Base-by-base conservation (phyloP, 1,140 invertebrate genomes). In the Lysiphlebus fabarum region DNA sequence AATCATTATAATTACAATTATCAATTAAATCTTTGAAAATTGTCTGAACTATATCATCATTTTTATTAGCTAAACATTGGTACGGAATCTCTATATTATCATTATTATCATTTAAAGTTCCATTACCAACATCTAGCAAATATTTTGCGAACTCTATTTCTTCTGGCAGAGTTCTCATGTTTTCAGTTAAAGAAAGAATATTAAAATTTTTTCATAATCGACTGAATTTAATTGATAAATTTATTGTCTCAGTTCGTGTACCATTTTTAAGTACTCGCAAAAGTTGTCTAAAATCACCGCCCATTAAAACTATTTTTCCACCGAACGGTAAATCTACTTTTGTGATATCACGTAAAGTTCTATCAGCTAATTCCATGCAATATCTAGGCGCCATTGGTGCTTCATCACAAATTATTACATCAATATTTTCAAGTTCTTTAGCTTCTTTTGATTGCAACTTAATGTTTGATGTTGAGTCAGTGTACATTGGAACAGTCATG, bases 381-480 rank as follows among this genome's bases (percentile, higher is more conserved):
- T 59, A 63, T 45, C 45, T 34, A 11, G 59, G 64, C 10, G 66
- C 48, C 70, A 70, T 70, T 1, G 66, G 63, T 2, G 66, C 70
- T 58, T 74, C 72, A 53, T 72, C 70, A 63, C 64, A 71, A 45
- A 74, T 59, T 11, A 69, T 65, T 33, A 70, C 34, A 37, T 47
- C 17, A n/a, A 53, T 53, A 9, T 63, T 54, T 54, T 60, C 44
- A 4, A 62, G 36, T 17, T 56, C n/a, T 37, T 47, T 51, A 11
- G 51, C 58, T 56, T 59, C 37, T 41, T 53, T 51, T 11, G 62
- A 59, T 17, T 73, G 53, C 73, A 80, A 45, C 74, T 59, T 66
- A 12, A 66, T 63, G 41, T 45, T 66, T 10, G 62, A 57, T 5
- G 53, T 53, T 2, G 66, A 63, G 56, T 61, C 61, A 26, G 55